Conservation (phyloP, 2,888 invertebrate species). For the Coecobrya sp. region DNA sequence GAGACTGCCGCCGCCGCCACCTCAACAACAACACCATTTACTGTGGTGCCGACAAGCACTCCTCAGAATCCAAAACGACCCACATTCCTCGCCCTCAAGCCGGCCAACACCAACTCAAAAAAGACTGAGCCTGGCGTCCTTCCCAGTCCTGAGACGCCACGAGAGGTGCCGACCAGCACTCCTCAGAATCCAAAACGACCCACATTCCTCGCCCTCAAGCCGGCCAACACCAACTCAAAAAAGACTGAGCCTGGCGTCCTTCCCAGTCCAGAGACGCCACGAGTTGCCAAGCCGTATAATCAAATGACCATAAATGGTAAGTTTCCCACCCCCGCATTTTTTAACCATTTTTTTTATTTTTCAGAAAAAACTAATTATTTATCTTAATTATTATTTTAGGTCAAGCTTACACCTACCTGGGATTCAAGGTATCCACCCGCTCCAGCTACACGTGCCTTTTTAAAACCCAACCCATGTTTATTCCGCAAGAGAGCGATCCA, state of each 20-base stretch:
- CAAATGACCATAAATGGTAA: conserved; percentile 96
- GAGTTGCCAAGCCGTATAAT: conserved; percentile 96
- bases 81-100: conserved; percentile 85
- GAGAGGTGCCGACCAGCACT: conserved; percentile 91
- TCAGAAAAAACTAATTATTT: background rate
- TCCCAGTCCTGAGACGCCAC: conserved; percentile 96
- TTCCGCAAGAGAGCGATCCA: conserved; percentile 92
- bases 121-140: conserved; percentile 89
- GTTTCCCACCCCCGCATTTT: background rate
- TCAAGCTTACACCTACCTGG: conserved; percentile 96
- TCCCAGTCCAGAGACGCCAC: conserved; percentile 96
- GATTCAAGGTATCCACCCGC: conserved; percentile 96
- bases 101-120: conserved; percentile 82
- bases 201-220: conserved; percentile 85
- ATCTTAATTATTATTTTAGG: conserved; percentile 79
- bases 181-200: conserved; percentile 83
- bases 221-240: conserved; percentile 82
- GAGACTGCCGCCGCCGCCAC: conserved; percentile 9
- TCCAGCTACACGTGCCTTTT: conserved; percentile 97
- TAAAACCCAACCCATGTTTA: conserved; percentile 98
- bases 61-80: conserved; percentile 83
- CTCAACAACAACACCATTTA: conserved; percentile 60
- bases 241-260: conserved; percentile 89
- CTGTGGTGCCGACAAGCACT: conserved; percentile 59
- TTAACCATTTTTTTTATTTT: too few relatives aligned